phyloP scores from a whole-genome alignment of 2,113 vertebrate species.

The Corydoras sp. region DNA sequence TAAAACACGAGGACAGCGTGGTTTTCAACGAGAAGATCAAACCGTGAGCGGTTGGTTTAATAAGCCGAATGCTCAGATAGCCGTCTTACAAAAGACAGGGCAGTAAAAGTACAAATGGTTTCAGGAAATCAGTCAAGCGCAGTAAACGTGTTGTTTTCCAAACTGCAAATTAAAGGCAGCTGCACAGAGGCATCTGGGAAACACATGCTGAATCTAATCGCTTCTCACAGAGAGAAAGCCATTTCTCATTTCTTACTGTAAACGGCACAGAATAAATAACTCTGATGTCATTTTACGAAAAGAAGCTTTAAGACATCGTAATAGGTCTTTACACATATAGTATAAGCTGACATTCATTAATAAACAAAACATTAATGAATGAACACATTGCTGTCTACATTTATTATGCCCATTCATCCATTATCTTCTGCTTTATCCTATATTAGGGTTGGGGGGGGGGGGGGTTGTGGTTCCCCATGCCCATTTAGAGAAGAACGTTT shows the following conservation, averaged over 20 bases:
- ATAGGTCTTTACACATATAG: too few species aligned
- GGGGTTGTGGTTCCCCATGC: too few species aligned
- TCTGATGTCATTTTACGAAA: too few species aligned
- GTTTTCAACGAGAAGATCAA: neutral
- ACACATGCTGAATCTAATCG: neutral
- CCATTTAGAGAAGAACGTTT: too few species aligned
- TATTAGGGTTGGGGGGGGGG: too few species aligned
- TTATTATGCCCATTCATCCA: too few species aligned
- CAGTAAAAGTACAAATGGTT: neutral
- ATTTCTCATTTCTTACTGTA: neutral
- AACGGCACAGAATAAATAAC: neutral
- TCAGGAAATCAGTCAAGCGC: neutral
- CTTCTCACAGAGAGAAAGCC: neutral
- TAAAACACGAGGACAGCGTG: constrained; percentile 1
- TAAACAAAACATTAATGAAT: too few species aligned
- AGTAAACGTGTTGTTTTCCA: constrained; percentile 3
- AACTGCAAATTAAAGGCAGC: constrained; percentile 10
- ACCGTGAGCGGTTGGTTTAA: neutral
- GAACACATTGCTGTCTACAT: too few species aligned
- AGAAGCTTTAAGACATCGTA: too few species aligned
- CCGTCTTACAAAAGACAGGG: neutral
- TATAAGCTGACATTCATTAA: too few species aligned
- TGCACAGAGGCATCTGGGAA: constrained; percentile 7
- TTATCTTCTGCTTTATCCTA: too few species aligned
- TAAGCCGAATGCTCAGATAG: neutral